Evolutionary conservation across 2,888 invertebrate species (phyloP), one percentile per base, ranked within the genome.

Genomic region (Temnothorax rugatulus): DNA sequence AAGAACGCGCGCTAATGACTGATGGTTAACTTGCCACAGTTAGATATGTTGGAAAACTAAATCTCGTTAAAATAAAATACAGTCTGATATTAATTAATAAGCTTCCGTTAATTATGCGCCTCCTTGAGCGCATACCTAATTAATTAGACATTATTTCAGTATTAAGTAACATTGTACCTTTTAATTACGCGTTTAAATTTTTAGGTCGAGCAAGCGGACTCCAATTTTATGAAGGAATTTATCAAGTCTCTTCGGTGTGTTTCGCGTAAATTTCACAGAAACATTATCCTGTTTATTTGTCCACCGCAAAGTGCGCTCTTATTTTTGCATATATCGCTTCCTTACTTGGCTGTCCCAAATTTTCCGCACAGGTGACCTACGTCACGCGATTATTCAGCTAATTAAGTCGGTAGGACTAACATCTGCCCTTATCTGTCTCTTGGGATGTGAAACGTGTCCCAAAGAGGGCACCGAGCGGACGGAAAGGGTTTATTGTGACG

Each of bases 341-440:
- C 34, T 52, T 11, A 11, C 4, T 52, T 9, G 18, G 13, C 68
- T 13, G 34, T 13, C 54, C 59, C 4, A 47, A 71, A 71, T 81
- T 59, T 73, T 73, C 38, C 57, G 44, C 57, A 34, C 71, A 59
- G 44, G 34, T 71, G 79, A 71, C 18, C 44, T 73, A 73, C 25
- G 59, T 81, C 73, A 81, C 73, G 79, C 47, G 73, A 47, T 81
- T 81, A 50, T 47, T 73, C 68, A 59, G 73, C 9, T 81, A 81
- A 81, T 81, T 81, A 81, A 81, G 73, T 81, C 57, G 47, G 71
- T 25, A 47, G 47, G 59, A 59, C 73, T 44, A 47, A 81, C 79
- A 81, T 73, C 79, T 71, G 79, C 57, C 73, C 47, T 73, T 59
- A 47, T 59, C 73, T 81, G 59, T 59, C 21, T 47, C 34, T 47